phyloP scores from a whole-genome alignment of 2,797 vertebrate species.

The Cephalopachus bancanus region DNA sequence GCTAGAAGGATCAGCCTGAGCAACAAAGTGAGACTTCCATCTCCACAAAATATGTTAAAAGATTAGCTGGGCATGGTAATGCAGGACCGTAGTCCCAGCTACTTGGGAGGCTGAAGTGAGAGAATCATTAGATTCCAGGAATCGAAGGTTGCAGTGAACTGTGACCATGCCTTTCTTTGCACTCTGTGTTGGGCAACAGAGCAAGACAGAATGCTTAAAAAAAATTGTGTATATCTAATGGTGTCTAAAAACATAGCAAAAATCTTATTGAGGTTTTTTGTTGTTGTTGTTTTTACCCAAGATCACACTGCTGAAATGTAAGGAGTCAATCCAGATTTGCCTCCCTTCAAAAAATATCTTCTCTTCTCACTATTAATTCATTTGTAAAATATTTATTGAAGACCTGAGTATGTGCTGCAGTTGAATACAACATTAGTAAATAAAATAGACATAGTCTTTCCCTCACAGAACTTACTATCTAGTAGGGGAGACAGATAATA shows the following conservation, averaged over 20 bases:
- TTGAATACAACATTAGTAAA: neutral
- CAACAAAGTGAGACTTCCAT: too few species aligned
- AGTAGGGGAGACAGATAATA: neutral
- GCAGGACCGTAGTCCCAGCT: too few species aligned
- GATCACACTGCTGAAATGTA: neutral
- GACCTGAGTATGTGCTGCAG: neutral
- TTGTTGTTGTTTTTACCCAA: neutral
- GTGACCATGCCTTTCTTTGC: too few species aligned
- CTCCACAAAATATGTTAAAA: too few species aligned
- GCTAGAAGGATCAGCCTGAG: too few species aligned
- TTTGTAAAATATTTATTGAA: neutral
- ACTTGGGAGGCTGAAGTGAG: too few species aligned
- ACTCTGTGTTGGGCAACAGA: too few species aligned
- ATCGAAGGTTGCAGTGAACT: too few species aligned
- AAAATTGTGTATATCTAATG: neutral
- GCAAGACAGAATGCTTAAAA: too few species aligned
- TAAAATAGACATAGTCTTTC: neutral
- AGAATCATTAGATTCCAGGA: too few species aligned
- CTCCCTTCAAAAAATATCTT: neutral
- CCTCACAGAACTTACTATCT: neutral
- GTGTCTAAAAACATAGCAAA: neutral
- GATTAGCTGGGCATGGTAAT: too few species aligned
- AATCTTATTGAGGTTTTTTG: neutral
- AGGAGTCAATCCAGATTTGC: neutral
- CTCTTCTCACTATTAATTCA: neutral